Base-by-base conservation (phyloP, 2,113 vertebrate species). In the Bos javanicus region DNA sequence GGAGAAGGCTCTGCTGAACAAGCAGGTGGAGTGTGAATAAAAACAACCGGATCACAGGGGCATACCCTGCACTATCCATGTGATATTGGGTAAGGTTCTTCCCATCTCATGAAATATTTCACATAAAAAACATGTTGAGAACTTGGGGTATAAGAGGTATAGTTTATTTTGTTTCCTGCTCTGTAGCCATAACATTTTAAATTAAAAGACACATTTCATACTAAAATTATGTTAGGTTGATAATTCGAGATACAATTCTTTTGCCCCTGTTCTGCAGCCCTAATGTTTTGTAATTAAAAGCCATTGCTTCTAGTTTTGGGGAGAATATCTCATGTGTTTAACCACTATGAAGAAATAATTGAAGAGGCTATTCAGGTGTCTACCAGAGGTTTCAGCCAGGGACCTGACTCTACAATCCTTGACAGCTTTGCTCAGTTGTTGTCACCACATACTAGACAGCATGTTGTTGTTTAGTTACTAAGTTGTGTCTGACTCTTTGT, bases 151-250 rank as follows among this genome's bases (percentile, higher is more conserved):
- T 91, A 74, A 64, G 12, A 48, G 25, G 7, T 57, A 36, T 94
- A 64, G 62, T 87, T 87, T 39, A 43, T 78, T 96, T 94, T 87
- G 39, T 43, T 95, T 89, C 21, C 56, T 87, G 8, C 84, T 87
- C 30, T 93, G 28, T 0, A 91, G 15, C 26, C 36, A 62, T 80
- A 78, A 16, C n/a, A 39, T 95, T 95, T 97, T 94, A 81, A 88
- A 90, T 91, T 87, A 76, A 85, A 96, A 88, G 19, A 25, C 59
- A 48, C 7, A 67, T 89, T 94, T 96, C 76, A n/a, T 90, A 76
- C 59, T 83, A 95, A 78, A 93, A 64, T 84, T 28, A 59, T 60
- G 25, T 52, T 90, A 71, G 54, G 0, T 89, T 87, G 50, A 87
- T 36, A 94, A 95, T 80, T 39, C 71, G n/a, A 30, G 5, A 14